Evolutionary conservation across 23 tunicate species (phyloP).

Genomic region (Ciona savignyi): DNA sequence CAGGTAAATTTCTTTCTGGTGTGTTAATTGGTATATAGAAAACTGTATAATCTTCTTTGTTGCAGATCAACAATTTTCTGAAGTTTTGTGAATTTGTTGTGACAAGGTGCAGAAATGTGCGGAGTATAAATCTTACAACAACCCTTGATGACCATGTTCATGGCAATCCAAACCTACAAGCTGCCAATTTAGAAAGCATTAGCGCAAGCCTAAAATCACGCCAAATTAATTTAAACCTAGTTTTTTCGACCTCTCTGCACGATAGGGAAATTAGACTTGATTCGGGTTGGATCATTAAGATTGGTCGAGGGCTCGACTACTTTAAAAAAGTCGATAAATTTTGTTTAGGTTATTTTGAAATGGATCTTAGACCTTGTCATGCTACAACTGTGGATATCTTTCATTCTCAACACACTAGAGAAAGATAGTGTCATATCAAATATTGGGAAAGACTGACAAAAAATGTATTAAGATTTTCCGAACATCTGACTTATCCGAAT

Average conservation of each 20-base stretch:
- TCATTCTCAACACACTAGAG: constrained; percentile 40
- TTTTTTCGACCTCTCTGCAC: constrained; percentile 45
- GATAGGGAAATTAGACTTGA: constrained; percentile 70
- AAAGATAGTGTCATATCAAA: too few species aligned
- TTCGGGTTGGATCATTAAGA: constrained; percentile 87
- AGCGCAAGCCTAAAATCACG: constrained; percentile 11
- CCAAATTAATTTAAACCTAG: constrained; percentile 15
- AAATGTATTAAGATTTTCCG: too few species aligned
- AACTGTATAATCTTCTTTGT: background rate
- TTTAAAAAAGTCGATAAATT: constrained; percentile 67
- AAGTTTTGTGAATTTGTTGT: constrained; percentile 76
- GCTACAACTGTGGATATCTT: constrained; percentile 84
- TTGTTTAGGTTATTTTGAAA: constrained; percentile 54
- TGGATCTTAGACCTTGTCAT: constrained; percentile 58
- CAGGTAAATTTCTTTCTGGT: constrained; percentile 40
- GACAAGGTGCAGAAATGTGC: constrained; percentile 31
- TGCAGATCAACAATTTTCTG: constrained; percentile 71
- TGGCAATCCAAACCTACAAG: constrained; percentile 39
- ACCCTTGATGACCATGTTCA: constrained; percentile 29
- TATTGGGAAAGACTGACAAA: too few species aligned
- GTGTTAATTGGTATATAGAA: background rate
- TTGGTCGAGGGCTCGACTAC: constrained; percentile 85
- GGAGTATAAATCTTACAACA: constrained; percentile 40
- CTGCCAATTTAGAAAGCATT: constrained; percentile 30
- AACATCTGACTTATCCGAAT: too few species aligned